phyloP scores from a whole-genome alignment of 2,888 invertebrate species.

The Euphydryas editha region DNA sequence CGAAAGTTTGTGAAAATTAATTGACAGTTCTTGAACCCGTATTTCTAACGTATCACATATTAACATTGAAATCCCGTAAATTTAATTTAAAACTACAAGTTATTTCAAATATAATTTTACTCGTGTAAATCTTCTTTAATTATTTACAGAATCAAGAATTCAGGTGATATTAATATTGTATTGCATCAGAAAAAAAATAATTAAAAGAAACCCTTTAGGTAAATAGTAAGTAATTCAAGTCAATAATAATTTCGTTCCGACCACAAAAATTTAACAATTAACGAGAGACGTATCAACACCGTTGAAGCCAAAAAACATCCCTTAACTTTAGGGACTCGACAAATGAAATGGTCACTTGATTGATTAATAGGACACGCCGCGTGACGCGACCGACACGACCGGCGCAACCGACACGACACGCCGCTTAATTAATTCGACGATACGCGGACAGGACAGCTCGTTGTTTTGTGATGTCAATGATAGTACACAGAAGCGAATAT shows the following conservation, averaged over 20 bases:
- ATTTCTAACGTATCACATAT: too few species aligned
- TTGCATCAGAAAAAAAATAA: too few species aligned
- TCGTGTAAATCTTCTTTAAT: too few species aligned
- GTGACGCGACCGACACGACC: constrained; percentile 52
- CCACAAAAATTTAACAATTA: not conserved
- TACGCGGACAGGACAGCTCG: constrained; percentile 41
- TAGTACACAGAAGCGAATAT: not conserved
- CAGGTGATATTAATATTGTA: too few species aligned
- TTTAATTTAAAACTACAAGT: too few species aligned
- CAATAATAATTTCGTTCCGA: not conserved
- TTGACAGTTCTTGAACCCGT: too few species aligned
- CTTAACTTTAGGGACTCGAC: constrained; percentile 41
- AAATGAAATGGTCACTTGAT: constrained; percentile 59
- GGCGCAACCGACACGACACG: constrained; percentile 53
- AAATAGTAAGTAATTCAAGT: not conserved
- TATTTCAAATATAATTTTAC: too few species aligned
- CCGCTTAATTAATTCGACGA: constrained; percentile 65
- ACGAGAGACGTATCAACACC: not conserved
- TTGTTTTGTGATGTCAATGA: constrained; percentile 9
- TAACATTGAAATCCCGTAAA: too few species aligned
- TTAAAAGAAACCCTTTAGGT: too few species aligned
- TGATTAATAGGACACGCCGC: constrained; percentile 57
- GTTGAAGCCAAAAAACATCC: constrained; percentile 34
- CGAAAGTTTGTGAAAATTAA: too few species aligned
- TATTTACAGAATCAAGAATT: too few species aligned